Base-by-base conservation (phyloP, 2,113 vertebrate genomes). In the Boulengeromyrus knoepffleri region DNA sequence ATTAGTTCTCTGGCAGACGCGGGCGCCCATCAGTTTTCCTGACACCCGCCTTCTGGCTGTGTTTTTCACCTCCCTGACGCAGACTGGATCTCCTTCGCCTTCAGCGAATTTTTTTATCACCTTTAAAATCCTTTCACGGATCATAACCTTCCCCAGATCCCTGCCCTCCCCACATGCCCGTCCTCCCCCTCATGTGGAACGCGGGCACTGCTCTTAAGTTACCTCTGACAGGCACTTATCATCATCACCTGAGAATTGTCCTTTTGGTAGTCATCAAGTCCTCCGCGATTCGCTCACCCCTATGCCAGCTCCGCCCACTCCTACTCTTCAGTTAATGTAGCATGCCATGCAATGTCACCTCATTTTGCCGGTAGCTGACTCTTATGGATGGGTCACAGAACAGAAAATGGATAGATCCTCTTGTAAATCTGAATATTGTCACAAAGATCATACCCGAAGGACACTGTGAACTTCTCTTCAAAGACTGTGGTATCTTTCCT, bases 1-100 rank as follows among this genome's bases (percentile, higher is more conserved):
- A 95, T 95, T 95, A 95, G 93, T 93, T 95, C 92, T 93, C 91
- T 15, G 92, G 91, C 88, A 90, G 92, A 92, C 87, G 92, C 89
- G 91, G 91, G 84, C 92, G 91, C 84, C 89, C 90, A 91, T 94
- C 93, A 91, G 86, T 94, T 93, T 88, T 56, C 3, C 74, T 47
- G 84, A 36, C 85, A 36, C 85, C 49, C 85, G 21, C 86, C 49
- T 85, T 27, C 53, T 85, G 85, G 62, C 36, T 52, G 47, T 12
- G 50, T 53, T 52, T 88, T 88, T 46, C 27, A 89, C 89, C 27
- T 77, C 45, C 87, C 17, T 89, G 85, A 85, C 46, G 36, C 49
- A 87, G 15, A 31, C 85, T 53, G 50, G 5, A 36, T 53, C 85
- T 19, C 85, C 31, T 53, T 47, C 85, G 13, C 46, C 47, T 86